Evolutionary conservation across 2,888 invertebrate species (phyloP), one percentile per base, ranked within the genome.

Genomic region (Acronicta alni): DNA sequence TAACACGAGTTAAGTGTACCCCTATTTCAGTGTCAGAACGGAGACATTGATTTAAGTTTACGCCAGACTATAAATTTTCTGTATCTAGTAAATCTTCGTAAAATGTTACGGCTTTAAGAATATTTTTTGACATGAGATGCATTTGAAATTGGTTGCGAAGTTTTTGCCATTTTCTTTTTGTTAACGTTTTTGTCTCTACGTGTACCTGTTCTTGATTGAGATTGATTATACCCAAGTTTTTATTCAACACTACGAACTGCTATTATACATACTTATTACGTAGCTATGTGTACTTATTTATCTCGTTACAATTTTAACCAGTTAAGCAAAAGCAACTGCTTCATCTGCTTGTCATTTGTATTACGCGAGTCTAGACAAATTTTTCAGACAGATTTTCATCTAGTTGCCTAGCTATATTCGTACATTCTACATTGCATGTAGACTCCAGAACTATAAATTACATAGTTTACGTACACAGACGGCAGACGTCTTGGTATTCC

Each of bases 391-490:
- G 3, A 30, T 26, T 32, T 32, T 12, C 32, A 14, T 32, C 32
- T 32, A 12, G 32, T 3, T 5, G n/a, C 0, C 12, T 54, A 47
- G 48, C 30, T 57, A 67, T 47, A 52, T 66, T 59, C 45, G 53
- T 53, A 76, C 43, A 70, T 77, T 71, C 72, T 70, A 53, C 65
- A 71, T 72, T 69, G 69, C 80, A 80, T 79, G 79, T 78, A 67
- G 61, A 78, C 76, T 85, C 82, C 85, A 84, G 81, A 80, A 73
- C 66, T 68, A 77, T 80, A 77, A 80, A 82, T 81, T 83, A 80
- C 71, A 75, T 69, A 66, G 57, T 69, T 73, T 74, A 75, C 78
- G 81, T 79, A 75, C 72, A 68, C 69, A 61, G 62, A 65, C 77
- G 41, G 76, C 79, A 80, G 80, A 77, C 79, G 73, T 72, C 63